Conservation (phyloP, 2,113 vertebrate genomes). For the Hylia prasina region DNA sequence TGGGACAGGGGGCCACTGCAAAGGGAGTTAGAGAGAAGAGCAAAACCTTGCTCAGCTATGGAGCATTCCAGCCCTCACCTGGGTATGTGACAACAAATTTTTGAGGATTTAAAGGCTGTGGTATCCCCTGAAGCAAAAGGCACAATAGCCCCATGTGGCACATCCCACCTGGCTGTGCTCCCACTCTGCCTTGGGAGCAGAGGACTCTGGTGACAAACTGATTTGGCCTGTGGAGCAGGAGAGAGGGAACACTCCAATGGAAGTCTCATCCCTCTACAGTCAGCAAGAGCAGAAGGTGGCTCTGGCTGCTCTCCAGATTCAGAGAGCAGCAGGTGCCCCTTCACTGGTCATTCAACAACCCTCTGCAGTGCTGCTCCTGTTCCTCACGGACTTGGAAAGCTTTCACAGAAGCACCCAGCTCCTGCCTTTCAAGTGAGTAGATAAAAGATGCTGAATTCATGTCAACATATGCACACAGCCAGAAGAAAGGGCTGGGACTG, state of each 20-base stretch:
- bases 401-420: background rate
- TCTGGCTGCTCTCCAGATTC: background rate
- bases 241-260: background rate
- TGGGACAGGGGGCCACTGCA: background rate
- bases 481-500: background rate
- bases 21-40: background rate
- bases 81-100: background rate
- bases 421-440: background rate
- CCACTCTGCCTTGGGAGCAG: background rate
- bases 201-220: background rate
- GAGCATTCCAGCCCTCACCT: background rate
- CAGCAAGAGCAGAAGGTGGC: background rate
- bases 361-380: background rate
- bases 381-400: background rate
- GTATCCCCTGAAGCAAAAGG: background rate
- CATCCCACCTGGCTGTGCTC: background rate
- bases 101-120: background rate
- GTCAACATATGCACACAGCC: background rate
- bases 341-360: background rate
- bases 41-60: background rate
- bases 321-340: background rate
- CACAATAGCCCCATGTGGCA: rapidly evolving
- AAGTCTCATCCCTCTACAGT: background rate
- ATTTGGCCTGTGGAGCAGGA: background rate
- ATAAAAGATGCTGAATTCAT: background rate